Base-by-base conservation (phyloP, 2,797 vertebrate genomes). In the Trachurus trachurus region DNA sequence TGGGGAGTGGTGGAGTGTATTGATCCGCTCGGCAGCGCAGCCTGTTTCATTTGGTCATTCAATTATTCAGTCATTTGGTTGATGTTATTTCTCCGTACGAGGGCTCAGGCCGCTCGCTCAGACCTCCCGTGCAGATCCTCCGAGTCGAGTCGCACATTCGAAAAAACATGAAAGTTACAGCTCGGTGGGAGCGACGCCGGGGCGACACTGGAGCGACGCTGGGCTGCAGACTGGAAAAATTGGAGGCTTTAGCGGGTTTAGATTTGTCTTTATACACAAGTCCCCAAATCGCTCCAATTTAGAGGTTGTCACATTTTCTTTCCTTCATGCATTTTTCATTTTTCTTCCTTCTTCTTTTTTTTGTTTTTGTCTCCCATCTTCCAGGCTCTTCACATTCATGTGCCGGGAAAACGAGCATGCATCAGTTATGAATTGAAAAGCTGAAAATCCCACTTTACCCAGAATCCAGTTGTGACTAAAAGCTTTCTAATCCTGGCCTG, bases 1-100 rank as follows among this genome's bases (percentile, higher is more conserved):
- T 85, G 81, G 83, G 31, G 64, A 86, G 80, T 34, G 69, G 70
- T 83, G 74, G 89, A 88, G 79, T 83, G 69, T 89, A 93, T 93
- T 82, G 91, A 93, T 92, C 88, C 42, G 64, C 86, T 77, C 71
- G 61, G 80, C 82, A 82, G 85, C 66, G 11, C 85, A 83, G 88
- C 66, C 84, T 75, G 81, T 92, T 92, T 92, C 88, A 91, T 90
- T 93, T 89, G 90, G 87, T 86, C 89, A 85, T 92, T 92, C 89
- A 91, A 91, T 93, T 92, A 92, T 91, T 90, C 88, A 85, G 84
- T 86, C 85, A 89, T 93, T 91, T 89, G 82, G 85, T 71, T 91
- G 89, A 90, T 91, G 90, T 89, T 90, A 89, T 89, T 87, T 89
- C 84, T 69, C 80, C 67, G 81, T 58, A 84, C 42, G 21, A 85